Percentiles rank a stretch among this genome's conserved stretches.
phyloP scores from a whole-genome alignment of 2,888 invertebrate genomes.

The Alitta virens region DNA sequence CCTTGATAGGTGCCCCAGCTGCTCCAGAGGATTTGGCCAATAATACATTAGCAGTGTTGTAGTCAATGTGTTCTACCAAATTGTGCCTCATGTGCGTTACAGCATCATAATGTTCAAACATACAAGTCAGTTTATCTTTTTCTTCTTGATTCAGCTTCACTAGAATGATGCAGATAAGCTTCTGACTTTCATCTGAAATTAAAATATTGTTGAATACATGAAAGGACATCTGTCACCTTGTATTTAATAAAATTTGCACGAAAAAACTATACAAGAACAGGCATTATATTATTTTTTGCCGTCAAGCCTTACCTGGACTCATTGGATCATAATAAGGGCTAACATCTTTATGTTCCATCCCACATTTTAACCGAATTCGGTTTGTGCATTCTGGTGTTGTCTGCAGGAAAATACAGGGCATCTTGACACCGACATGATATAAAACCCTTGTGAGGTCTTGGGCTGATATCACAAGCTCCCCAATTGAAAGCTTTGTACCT shows the following conservation, averaged over 20 bases:
- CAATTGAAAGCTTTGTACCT: background rate
- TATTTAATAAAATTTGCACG: too few relatives aligned
- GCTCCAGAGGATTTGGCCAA: background rate
- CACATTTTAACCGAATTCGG: slow-evolving; percentile 69
- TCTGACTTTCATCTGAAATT: background rate
- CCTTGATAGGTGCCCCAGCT: too few relatives aligned
- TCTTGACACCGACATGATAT: slow-evolving; percentile 72
- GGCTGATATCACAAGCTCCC: slow-evolving; percentile 3
- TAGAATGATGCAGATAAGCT: background rate
- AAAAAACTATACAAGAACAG: too few relatives aligned
- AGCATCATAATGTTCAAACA: background rate
- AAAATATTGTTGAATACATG: too few relatives aligned
- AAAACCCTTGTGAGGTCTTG: slow-evolving; percentile 11
- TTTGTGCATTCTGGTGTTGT: slow-evolving; percentile 69
- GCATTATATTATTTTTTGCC: too few relatives aligned
- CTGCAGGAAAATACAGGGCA: slow-evolving; percentile 80
- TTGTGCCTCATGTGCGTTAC: background rate
- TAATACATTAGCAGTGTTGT: background rate
- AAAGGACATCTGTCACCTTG: too few relatives aligned
- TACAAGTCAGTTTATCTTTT: background rate
- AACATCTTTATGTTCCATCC: slow-evolving; percentile 62
- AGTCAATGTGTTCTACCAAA: background rate
- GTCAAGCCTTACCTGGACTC: slow-evolving; percentile 1
- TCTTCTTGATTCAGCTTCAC: background rate
- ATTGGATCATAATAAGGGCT: slow-evolving; percentile 14